These are phyloP conservation scores for Chlorops oryzae DNA, from an alignment of 1,140 invertebrate species.

Conservation along the genomic window DNA sequence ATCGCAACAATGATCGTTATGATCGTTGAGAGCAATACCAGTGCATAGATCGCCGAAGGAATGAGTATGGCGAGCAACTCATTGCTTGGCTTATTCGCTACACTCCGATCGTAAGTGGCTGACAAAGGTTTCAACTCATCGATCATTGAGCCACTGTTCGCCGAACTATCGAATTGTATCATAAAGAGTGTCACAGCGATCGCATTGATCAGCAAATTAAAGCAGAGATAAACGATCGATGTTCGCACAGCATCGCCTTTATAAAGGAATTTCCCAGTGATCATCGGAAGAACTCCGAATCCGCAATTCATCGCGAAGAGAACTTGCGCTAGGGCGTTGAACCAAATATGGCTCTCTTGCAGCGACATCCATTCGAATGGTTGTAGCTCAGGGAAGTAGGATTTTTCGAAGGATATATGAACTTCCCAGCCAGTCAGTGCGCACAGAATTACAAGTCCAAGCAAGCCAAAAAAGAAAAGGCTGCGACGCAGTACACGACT, in stretches of 20 bases:
- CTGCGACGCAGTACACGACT: slow-evolving; percentile 37
- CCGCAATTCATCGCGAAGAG: slow-evolving; percentile 42
- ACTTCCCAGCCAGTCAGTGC: slow-evolving; percentile 43
- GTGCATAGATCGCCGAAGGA: slow-evolving; percentile 32
- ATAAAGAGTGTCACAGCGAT: slow-evolving; percentile 44
- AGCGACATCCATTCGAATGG: slow-evolving; percentile 24
- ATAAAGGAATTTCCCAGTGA: slow-evolving; percentile 46
- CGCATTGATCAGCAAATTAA: slow-evolving; percentile 43
- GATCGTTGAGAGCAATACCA: slow-evolving; percentile 35
- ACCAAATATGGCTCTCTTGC: slow-evolving; percentile 40
- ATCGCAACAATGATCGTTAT: slow-evolving; percentile 38
- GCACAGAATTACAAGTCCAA: slow-evolving; percentile 32
- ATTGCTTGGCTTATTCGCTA: slow-evolving; percentile 21
- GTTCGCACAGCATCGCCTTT: slow-evolving; percentile 46
- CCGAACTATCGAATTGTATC: slow-evolving; percentile 40
- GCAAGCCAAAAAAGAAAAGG: slow-evolving; percentile 36
- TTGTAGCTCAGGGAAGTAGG: slow-evolving; percentile 42
- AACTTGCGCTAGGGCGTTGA: slow-evolving; percentile 44
- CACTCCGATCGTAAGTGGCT: slow-evolving; percentile 39
- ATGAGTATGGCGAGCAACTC: slow-evolving; percentile 27
- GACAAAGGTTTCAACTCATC: slow-evolving; percentile 43
- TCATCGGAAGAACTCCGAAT: slow-evolving; percentile 40
- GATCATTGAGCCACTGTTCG: slow-evolving; percentile 25
- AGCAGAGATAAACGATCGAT: slow-evolving; percentile 44
- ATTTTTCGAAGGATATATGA: slow-evolving; percentile 30